Evolutionary conservation across 2,797 vertebrate genomes (phyloP), one percentile per base, ranked within the genome.

Genomic region (Merluccius polli): DNA sequence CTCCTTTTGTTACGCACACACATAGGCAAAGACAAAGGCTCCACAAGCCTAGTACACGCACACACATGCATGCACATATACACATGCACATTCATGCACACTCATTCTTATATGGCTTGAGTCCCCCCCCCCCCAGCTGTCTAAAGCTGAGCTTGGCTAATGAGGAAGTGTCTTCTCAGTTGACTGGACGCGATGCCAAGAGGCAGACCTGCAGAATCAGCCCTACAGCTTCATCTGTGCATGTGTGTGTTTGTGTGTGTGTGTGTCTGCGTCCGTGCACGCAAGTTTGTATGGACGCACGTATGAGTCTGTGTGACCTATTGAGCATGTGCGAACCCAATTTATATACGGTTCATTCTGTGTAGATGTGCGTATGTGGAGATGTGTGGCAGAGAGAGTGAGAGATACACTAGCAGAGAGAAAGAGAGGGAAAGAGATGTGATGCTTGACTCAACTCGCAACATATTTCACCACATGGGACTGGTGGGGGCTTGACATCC

Each of bases 121-220:
- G 78, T 70, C 75, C 85, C 89, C 87, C 91, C 88, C 35, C 79
- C 88, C 89, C 89, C 82, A 93, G 92, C 92, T 93, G 91, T 93
- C 92, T 89, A 84, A 88, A 90, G 88, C 89, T 90, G 89, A 92
- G 81, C 86, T 84, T 85, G 89, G 87, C 90, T 94, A 94, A 94
- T 93, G 90, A 93, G 90, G 90, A 92, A 90, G 88, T 92, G 90
- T 93, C 92, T 93, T 89, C 86, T 92, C 92, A 93, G 89, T 89
- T 90, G 89, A 94, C 87, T 92, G 91, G 90, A 92, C 91, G 91
- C 87, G 79, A 93, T 90, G 91, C 92, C 91, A 86, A 81, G 81
- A 90, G 88, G 84, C 91, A 91, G 92, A 91, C 88, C 93, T 92
- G 91, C 91, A 89, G 89, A 93, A 92, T 93, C 91, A 93, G 89